phyloP scores from a whole-genome alignment of 2,113 vertebrate species.

The Agapornis roseicollis region DNA sequence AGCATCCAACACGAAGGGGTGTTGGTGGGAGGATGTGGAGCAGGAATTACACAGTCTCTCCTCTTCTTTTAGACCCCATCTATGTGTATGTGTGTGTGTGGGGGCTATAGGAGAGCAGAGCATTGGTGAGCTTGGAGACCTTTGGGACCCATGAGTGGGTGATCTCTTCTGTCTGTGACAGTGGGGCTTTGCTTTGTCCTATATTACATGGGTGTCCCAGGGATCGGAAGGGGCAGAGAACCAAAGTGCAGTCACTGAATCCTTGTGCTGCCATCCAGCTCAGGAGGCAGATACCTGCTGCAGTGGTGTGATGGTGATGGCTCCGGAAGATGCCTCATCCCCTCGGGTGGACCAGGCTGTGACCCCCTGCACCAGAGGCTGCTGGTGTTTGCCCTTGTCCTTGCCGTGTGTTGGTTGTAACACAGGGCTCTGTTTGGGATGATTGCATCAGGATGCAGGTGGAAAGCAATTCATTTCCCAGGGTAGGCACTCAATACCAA shows the following conservation, averaged over 20 bases:
- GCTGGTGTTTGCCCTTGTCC: neutral
- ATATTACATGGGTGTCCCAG: rapidly evolving
- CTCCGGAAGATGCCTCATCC: neutral
- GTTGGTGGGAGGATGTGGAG: neutral
- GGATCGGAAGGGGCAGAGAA: neutral
- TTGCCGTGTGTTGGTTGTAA: neutral
- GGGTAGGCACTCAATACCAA: neutral
- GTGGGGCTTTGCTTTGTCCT: neutral
- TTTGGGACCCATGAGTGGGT: neutral
- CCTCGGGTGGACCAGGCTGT: neutral
- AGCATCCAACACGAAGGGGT: neutral
- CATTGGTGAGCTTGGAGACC: neutral
- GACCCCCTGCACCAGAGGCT: neutral
- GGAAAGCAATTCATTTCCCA: neutral
- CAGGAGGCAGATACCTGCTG: rapidly evolving
- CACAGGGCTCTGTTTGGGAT: neutral
- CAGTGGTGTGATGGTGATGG: neutral
- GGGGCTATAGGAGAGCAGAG: neutral
- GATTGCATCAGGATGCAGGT: neutral
- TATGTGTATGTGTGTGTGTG: neutral
- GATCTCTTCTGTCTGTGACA: neutral
- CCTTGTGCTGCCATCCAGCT: neutral
- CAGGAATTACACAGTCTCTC: neutral
- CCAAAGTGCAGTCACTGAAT: neutral
- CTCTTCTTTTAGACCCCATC: neutral